Base-by-base conservation (phyloP, 2,113 vertebrate genomes). In the Lophotis ruficrista region DNA sequence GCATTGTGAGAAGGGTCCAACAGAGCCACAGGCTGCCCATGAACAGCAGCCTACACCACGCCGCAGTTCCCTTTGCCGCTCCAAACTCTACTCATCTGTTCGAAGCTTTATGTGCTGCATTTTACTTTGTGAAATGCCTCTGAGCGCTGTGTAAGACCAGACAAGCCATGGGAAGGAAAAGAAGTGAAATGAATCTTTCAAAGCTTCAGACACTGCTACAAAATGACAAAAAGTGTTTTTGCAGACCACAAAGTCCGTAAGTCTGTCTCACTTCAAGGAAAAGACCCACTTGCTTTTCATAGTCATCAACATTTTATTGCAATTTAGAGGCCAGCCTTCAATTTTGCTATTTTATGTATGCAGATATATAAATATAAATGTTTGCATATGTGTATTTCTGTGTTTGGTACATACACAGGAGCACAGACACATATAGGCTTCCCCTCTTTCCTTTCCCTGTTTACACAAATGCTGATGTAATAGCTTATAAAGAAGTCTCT, bases 1-100 rank as follows among this genome's bases (percentile, higher is more conserved):
- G 18, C 25, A 10, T 17, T 1, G 4, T 0, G 2, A 35, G 27
- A 6, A 66, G 37, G 11, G 45, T 78, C 51, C 0, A 1, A 35
- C 0, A 7, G 22, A 70, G 21, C 18, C 65, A 38, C 56, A n/a
- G 10, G 2, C 21, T 28, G 21, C 2, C 20, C 6, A 9, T 25
- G 12, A 66, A 54, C 10, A 35, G 16, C 53, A 37, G 30, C 38
- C n/a, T 31, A 8, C 11, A 17, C n/a, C 10, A 14, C 14, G 0
- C 20, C n/a, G 12, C 0, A 0, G 9, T 35, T 90, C 21, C 16
- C 31, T 76, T 57, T n/a, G 28, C 37, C 8, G 7, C 27, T 70
- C 12, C 24, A 48, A 27, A 57, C 6, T 35, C 62, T 37, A 9
- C 31, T n/a, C 5, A 18, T 9, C 17, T 6, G 3, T 68, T 31